A percentile compares a stretch with the other conserved stretches of the same genome.
Conservation (phyloP, 2,888 invertebrate genomes). For the Balanococcus diminutus region DNA sequence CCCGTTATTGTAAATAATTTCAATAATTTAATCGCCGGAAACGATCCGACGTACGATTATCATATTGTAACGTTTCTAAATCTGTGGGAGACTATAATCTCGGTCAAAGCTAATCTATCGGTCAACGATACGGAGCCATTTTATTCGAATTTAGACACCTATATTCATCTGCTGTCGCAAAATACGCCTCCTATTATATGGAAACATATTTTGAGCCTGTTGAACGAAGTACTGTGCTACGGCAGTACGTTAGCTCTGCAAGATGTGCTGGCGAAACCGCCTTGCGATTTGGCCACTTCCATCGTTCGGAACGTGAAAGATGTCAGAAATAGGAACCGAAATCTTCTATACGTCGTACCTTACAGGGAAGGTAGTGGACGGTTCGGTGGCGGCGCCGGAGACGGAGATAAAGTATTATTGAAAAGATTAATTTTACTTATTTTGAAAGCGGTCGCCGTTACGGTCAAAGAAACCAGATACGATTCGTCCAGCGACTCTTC, state of each 20-base stretch:
- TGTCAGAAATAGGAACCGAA: conserved; percentile 62
- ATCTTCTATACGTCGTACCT: conserved; percentile 68
- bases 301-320: conserved; percentile 86
- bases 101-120: conserved; percentile 87
- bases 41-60: conserved; percentile 63
- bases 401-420: conserved; percentile 71
- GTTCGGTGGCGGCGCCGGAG: conserved; percentile 64
- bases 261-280: conserved; percentile 85
- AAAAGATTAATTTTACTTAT: conserved; percentile 87
- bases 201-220: conserved; percentile 81
- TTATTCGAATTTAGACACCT: conserved; percentile 81
- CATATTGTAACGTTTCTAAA: conserved; percentile 77
- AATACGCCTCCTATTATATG: conserved; percentile 82
- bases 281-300: conserved; percentile 82
- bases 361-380: conserved; percentile 64
- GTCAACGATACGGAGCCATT: conserved; percentile 88
- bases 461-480: conserved; percentile 85
- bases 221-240: conserved; percentile 89
- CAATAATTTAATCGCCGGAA: conserved; percentile 63
- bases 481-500: conserved; percentile 82
- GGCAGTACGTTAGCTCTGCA: conserved; percentile 88
- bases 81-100: conserved; percentile 88
- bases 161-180: conserved; percentile 74
- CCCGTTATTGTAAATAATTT: conserved; percentile 75
- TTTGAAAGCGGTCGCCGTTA: conserved; percentile 86